Evolutionary conservation across 2,797 vertebrate genomes (phyloP).

Genomic region (Cynopterus sphinx): DNA sequence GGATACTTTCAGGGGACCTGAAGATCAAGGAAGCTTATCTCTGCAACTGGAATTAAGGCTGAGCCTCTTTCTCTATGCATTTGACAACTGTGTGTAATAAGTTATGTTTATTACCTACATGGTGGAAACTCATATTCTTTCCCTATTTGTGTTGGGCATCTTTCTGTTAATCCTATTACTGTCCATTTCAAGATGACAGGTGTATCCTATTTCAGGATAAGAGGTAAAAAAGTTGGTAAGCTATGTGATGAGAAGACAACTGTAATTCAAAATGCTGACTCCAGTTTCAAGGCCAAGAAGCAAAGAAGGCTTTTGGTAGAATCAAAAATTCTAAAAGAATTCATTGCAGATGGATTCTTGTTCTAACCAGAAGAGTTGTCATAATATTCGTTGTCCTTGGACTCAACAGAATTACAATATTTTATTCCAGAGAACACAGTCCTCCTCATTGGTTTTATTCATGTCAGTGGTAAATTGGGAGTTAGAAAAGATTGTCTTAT

Average conservation of each 20-base stretch:
- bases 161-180: background rate
- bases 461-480: background rate
- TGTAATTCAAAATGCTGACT: slow-evolving; percentile 39
- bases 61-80: background rate
- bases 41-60: background rate
- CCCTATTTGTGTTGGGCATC: background rate
- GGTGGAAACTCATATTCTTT: background rate
- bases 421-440: background rate
- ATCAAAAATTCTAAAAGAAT: background rate
- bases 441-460: background rate
- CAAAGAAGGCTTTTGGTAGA: background rate
- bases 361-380: background rate
- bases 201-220: background rate
- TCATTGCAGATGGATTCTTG: background rate
- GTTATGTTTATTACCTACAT: background rate
- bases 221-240: background rate
- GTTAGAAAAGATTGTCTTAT: background rate
- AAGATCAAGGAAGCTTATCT: background rate
- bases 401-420: background rate
- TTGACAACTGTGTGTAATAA: background rate
- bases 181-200: background rate
- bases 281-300: background rate
- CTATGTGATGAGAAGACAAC: background rate
- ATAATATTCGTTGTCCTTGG: background rate
- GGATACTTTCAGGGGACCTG: background rate